phyloP scores from a whole-genome alignment of 2,113 vertebrate genomes.

The Rhinoderma darwinii region DNA sequence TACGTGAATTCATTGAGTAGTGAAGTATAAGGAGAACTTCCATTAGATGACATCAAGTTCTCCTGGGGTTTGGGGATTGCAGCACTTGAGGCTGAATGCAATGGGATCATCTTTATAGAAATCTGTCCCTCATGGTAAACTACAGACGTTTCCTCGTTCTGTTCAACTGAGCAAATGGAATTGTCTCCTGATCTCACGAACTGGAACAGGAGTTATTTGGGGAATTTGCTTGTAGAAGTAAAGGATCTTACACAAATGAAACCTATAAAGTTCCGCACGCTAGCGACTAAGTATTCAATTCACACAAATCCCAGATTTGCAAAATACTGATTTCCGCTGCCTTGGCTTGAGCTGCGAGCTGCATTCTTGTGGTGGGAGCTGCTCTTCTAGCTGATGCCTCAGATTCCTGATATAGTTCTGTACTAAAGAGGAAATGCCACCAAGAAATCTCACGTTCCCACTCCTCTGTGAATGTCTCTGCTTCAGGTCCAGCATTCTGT shows the following conservation, averaged over 20 bases:
- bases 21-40: no score
- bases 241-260: no score
- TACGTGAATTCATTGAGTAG: no score
- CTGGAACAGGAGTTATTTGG: not conserved
- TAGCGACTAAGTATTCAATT: not conserved
- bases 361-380: conserved; percentile 6
- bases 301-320: not conserved
- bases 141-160: no score
- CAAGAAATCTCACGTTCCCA: not conserved
- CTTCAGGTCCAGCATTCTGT: no score
- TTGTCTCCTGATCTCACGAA: no score
- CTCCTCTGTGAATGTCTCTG: not conserved
- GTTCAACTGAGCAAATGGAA: no score
- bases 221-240: not conserved
- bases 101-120: no score
- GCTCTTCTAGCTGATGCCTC: not conserved
- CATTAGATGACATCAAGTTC: no score
- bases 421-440: not conserved
- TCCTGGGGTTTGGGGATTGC: no score
- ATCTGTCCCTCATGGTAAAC: no score
- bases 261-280: not conserved
- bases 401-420: not conserved
- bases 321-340: not conserved
- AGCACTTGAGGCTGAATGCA: no score
- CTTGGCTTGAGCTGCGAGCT: not conserved